These are phyloP conservation scores for Drosophila basisetae DNA, from an alignment of 2,888 invertebrate species.

Conservation along the genomic window DNA sequence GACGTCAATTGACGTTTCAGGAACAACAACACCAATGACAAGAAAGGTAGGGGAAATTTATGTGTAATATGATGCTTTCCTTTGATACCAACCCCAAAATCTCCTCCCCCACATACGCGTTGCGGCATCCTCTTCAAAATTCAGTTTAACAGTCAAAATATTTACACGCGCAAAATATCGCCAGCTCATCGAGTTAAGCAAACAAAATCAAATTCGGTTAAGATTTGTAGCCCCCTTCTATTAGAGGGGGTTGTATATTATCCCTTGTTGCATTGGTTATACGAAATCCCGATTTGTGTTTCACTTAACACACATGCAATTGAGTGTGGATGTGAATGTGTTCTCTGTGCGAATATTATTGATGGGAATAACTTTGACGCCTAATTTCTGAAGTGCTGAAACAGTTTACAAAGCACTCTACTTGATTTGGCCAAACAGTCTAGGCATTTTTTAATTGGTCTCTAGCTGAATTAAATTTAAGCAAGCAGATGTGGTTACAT, in stretches of 20 bases:
- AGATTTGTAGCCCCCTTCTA: slow-evolving; percentile 28
- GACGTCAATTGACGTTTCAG: slow-evolving; percentile 35
- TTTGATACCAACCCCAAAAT: slow-evolving; percentile 8
- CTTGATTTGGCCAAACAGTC: slow-evolving; percentile 8
- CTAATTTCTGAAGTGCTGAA: slow-evolving; percentile 18
- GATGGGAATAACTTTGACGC: slow-evolving; percentile 12
- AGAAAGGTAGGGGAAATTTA: slow-evolving; percentile 35
- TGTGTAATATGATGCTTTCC: slow-evolving; percentile 50
- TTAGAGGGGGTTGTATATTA: slow-evolving; percentile 34
- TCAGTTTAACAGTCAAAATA: slow-evolving; percentile 60
- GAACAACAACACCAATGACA: slow-evolving; percentile 22
- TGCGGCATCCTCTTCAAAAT: slow-evolving; percentile 24
- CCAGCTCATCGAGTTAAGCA: slow-evolving; percentile 63
- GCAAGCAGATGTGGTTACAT: not conserved
- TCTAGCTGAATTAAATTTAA: not conserved
- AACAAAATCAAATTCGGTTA: slow-evolving; percentile 62
- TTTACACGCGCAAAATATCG: slow-evolving; percentile 53
- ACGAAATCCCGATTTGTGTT: slow-evolving; percentile 42
- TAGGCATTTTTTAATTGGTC: not conserved
- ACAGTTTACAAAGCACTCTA: slow-evolving; percentile 23
- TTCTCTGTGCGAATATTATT: slow-evolving; percentile 6
- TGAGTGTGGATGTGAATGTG: slow-evolving; percentile 13
- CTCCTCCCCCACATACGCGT: not conserved
- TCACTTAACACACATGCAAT: slow-evolving; percentile 46
- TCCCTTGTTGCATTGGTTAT: slow-evolving; percentile 11